These are phyloP conservation scores for Melinopterus prodromus DNA, from an alignment of 2,888 invertebrate species.

Conservation along the genomic window DNA sequence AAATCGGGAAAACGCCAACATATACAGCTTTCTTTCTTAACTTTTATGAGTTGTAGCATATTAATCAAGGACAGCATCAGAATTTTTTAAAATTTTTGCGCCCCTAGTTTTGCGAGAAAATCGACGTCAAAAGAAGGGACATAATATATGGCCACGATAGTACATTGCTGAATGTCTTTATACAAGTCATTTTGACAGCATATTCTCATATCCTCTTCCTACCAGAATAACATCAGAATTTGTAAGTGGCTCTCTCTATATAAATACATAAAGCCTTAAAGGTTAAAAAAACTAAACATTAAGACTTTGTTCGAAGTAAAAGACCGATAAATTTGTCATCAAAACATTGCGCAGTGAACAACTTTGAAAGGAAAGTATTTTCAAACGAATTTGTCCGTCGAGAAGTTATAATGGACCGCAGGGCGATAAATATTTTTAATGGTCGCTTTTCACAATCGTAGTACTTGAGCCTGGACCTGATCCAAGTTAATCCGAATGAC, in stretches of 20 bases:
- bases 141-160: no score
- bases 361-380: not conserved
- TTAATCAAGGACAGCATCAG: no score
- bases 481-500: conserved; percentile 4
- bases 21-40: no score
- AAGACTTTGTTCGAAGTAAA: not conserved
- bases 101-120: no score
- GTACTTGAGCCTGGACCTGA: conserved; percentile 4
- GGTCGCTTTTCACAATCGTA: not conserved
- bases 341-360: not conserved
- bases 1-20: no score
- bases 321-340: not conserved
- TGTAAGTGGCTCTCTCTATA: not conserved
- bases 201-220: no score
- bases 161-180: no score
- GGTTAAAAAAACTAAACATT: not conserved
- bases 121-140: no score
- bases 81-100: no score
- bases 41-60: no score
- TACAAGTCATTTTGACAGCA: no score
- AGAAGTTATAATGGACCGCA: not conserved
- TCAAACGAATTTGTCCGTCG: conserved; percentile 4
- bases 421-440: not conserved
- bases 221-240: no score
- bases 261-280: not conserved